Percentiles rank a stretch among this genome's conserved stretches.
phyloP scores from a whole-genome alignment of 2,888 invertebrate species.

The Mesoligia furuncula region DNA sequence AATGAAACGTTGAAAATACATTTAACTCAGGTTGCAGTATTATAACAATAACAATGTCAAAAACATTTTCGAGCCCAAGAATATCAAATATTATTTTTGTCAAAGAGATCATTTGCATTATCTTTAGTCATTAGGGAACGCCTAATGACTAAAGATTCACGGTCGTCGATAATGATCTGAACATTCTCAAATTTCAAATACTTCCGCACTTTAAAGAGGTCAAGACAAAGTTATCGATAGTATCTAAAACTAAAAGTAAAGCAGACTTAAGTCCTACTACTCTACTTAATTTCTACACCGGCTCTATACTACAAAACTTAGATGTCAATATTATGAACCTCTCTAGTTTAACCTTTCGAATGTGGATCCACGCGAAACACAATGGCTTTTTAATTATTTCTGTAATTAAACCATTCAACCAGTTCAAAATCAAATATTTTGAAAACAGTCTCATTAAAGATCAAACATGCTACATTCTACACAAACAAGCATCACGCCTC shows the following conservation, averaged over 20 bases:
- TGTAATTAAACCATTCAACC: too few species aligned
- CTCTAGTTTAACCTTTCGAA: not conserved
- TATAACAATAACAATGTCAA: not conserved
- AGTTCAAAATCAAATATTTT: not conserved
- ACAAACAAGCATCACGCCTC: not conserved
- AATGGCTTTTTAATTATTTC: too few species aligned
- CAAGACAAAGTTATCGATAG: not conserved
- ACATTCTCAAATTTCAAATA: slow-evolving; percentile 28
- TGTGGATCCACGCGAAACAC: too few species aligned
- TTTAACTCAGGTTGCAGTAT: not conserved
- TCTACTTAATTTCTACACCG: too few species aligned
- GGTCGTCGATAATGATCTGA: slow-evolving; percentile 33
- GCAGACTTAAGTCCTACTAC: not conserved
- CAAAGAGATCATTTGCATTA: slow-evolving; percentile 6
- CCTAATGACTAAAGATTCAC: slow-evolving; percentile 15
- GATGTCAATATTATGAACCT: not conserved
- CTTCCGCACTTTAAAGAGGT: slow-evolving; percentile 6
- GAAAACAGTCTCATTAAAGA: not conserved
- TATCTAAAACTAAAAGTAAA: not conserved
- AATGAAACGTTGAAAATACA: not conserved
- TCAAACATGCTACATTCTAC: not conserved
- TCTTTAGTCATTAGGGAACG: too few species aligned
- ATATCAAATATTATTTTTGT: slow-evolving; percentile 42
- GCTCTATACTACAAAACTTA: not conserved
- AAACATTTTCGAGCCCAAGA: not conserved